Percentiles rank a stretch among this genome's conserved stretches.
phyloP scores from a whole-genome alignment of 1,140 invertebrate genomes.

The Habropoda laboriosa region DNA sequence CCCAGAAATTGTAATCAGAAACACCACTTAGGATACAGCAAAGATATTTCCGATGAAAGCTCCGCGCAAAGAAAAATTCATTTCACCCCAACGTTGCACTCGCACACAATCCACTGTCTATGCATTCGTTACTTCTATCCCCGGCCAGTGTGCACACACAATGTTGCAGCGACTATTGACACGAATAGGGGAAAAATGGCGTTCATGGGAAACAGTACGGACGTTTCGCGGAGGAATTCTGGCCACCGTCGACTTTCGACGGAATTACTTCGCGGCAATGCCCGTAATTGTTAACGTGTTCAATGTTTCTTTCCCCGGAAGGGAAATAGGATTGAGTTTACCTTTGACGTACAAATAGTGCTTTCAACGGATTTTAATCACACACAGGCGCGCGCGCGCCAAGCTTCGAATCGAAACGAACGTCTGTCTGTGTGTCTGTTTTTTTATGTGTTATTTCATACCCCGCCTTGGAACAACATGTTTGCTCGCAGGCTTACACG shows the following conservation, averaged over 20 bases:
- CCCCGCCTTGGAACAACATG: conserved; percentile 8
- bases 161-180: neutral
- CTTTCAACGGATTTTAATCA: conserved; percentile 46
- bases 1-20: neutral
- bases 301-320: conserved; percentile 24
- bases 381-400: neutral
- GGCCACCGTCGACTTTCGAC: conserved; percentile 7
- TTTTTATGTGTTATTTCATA: conserved; percentile 4
- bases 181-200: neutral
- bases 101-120: neutral
- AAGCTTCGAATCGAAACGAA: neutral
- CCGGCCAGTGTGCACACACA: neutral
- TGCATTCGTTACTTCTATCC: neutral
- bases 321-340: conserved; percentile 39
- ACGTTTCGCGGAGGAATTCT: conserved; percentile 8
- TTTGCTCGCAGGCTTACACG: conserved; percentile 20
- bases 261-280: conserved; percentile 16
- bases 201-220: neutral
- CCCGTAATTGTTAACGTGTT: conserved; percentile 30
- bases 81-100: neutral
- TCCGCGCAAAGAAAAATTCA: neutral
- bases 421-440: neutral
- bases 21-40: neutral
- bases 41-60: neutral
- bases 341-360: conserved; percentile 39